These are phyloP conservation scores for Andricus quercusramuli DNA, from an alignment of 2,888 invertebrate species.

Conservation along the genomic window DNA sequence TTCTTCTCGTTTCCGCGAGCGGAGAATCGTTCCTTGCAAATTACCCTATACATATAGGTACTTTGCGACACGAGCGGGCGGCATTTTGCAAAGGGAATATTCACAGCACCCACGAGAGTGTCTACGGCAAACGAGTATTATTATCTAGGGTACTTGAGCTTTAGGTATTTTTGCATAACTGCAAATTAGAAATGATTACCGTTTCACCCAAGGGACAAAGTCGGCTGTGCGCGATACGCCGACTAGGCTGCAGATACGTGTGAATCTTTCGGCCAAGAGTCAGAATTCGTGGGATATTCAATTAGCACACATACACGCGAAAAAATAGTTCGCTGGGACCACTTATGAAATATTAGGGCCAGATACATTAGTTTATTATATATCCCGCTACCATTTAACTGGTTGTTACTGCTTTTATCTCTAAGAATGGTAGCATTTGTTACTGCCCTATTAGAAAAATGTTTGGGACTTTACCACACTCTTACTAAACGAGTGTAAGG, in stretches of 20 bases:
- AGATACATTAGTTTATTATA: too few species aligned
- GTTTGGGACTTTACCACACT: too few species aligned
- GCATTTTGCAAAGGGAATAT: conserved; percentile 59
- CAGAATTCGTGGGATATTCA: not conserved
- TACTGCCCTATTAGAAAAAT: too few species aligned
- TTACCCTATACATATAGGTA: conserved; percentile 47
- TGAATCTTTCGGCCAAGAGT: not conserved
- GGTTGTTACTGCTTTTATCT: too few species aligned
- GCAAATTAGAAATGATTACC: conserved; percentile 73
- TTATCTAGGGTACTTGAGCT: conserved; percentile 67
- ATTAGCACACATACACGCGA: not conserved
- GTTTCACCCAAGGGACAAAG: conserved; percentile 63
- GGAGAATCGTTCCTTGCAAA: conserved; percentile 51
- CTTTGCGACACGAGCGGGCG: conserved; percentile 44
- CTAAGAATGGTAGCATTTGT: too few species aligned
- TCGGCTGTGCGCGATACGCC: conserved; percentile 8
- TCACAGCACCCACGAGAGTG: conserved; percentile 63
- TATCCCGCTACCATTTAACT: too few species aligned
- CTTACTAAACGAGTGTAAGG: too few species aligned
- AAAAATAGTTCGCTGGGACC: too few species aligned
- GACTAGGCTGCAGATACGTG: not conserved
- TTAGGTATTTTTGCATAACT: conserved; percentile 72
- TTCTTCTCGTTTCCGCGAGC: not conserved
- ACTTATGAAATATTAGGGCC: too few species aligned
- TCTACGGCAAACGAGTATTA: conserved; percentile 62